These are phyloP conservation scores for Tetranychus piercei DNA, from an alignment of 2,888 invertebrate species.

Conservation along the genomic window DNA sequence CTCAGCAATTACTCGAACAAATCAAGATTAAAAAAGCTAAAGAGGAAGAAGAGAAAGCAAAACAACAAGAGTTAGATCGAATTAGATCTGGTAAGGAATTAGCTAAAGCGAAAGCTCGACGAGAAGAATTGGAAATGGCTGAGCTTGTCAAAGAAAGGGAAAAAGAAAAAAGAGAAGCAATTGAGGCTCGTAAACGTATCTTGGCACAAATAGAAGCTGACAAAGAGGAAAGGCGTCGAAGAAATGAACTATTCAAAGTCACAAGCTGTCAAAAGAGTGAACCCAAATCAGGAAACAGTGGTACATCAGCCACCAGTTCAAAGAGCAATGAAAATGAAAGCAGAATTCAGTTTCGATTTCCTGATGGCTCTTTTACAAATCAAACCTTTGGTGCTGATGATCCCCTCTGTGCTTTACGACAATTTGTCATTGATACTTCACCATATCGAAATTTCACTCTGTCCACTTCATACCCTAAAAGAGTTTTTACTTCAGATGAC, in stretches of 20 bases:
- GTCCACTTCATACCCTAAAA: constrained; percentile 56
- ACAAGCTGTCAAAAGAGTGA: neutral
- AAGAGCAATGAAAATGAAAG: constrained; percentile 36
- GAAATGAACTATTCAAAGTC: neutral
- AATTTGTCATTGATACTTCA: constrained; percentile 13
- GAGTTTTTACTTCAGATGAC: constrained; percentile 44
- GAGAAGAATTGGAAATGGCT: constrained; percentile 51
- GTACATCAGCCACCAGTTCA: neutral
- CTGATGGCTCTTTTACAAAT: constrained; percentile 55
- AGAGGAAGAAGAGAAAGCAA: constrained; percentile 44
- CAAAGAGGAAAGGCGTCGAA: constrained; percentile 37
- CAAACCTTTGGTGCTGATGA: constrained; percentile 51
- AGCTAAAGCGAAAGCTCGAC: constrained; percentile 38
- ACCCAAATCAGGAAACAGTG: neutral
- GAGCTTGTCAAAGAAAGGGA: constrained; percentile 52
- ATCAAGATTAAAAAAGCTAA: constrained; percentile 45
- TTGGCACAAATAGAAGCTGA: constrained; percentile 68
- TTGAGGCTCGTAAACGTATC: constrained; percentile 53
- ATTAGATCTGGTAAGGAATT: constrained; percentile 53
- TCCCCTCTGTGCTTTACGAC: constrained; percentile 41
- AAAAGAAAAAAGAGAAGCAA: constrained; percentile 55
- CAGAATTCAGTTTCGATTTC: constrained; percentile 65
- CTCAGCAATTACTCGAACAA: constrained; percentile 46
- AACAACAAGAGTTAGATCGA: constrained; percentile 48
- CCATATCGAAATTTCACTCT: constrained; percentile 41